These are phyloP conservation scores for Platysteira castanea DNA, from an alignment of 2,113 vertebrate species.

Conservation along the genomic window DNA sequence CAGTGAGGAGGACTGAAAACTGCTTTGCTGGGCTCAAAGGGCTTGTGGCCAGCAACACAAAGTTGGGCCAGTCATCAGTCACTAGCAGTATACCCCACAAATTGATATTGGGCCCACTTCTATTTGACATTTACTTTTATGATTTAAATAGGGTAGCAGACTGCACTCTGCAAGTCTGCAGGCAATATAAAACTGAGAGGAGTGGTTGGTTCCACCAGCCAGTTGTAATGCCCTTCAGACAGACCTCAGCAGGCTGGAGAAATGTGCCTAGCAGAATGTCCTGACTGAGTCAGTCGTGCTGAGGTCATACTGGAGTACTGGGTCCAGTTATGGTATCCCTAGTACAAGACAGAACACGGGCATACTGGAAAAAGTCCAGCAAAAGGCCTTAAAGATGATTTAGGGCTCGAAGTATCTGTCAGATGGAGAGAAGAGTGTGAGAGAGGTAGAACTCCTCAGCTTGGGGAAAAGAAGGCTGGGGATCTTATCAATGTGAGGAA, in stretches of 20 bases:
- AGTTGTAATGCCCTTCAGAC: not conserved
- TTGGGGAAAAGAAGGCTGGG: not conserved
- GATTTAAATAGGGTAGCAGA: not conserved
- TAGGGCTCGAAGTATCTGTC: not conserved
- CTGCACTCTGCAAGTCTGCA: not conserved
- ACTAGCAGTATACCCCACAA: not conserved
- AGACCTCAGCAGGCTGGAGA: not conserved
- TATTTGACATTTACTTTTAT: not conserved
- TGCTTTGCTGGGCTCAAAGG: not conserved
- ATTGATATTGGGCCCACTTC: not conserved
- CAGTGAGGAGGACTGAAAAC: not conserved
- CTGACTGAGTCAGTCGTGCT: not conserved
- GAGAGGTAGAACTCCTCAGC: not conserved
- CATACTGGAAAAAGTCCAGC: not conserved
- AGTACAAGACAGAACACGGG: rapidly evolving
- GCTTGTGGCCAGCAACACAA: not conserved
- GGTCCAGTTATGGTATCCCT: not conserved
- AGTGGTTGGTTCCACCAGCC: not conserved
- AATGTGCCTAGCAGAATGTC: not conserved
- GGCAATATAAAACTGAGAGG: not conserved
- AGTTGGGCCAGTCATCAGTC: not conserved
- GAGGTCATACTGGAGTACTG: not conserved
- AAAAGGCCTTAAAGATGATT: not conserved
- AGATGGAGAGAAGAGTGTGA: not conserved
- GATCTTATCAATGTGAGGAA: not conserved